Evolutionary conservation across 1,140 invertebrate genomes (phyloP).

Genomic region (Calliopsis andreniformis): DNA sequence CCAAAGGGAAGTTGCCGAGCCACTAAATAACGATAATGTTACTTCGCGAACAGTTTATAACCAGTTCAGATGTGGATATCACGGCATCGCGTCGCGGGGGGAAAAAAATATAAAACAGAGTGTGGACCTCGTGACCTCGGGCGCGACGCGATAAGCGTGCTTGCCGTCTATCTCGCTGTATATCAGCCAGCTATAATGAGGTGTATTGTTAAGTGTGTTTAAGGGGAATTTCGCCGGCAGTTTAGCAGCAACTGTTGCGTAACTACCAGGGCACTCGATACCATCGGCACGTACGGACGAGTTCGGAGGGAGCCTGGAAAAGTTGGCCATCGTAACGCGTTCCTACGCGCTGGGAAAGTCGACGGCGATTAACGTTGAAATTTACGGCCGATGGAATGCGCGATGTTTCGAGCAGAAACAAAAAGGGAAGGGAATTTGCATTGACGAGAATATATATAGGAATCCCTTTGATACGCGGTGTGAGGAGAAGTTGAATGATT

Average conservation of each 20-base stretch:
- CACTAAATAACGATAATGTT: slow-evolving; percentile 63
- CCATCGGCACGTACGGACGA: slow-evolving; percentile 11
- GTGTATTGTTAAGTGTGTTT: slow-evolving; percentile 18
- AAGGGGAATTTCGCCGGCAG: slow-evolving; percentile 16
- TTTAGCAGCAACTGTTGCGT: slow-evolving; percentile 30
- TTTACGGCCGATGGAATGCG: background rate
- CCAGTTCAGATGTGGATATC: slow-evolving; percentile 42
- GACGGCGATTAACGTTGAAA: slow-evolving; percentile 16
- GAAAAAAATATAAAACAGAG: slow-evolving; percentile 28
- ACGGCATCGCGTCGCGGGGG: background rate
- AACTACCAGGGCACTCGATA: slow-evolving; percentile 17
- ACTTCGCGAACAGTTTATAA: slow-evolving; percentile 37
- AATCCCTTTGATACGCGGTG: no score
- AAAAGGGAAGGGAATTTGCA: background rate
- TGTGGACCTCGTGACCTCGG: background rate
- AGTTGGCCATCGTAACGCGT: background rate
- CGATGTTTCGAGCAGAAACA: background rate
- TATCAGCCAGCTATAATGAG: slow-evolving; percentile 40
- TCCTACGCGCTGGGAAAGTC: background rate
- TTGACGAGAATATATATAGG: background rate
- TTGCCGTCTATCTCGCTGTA: slow-evolving; percentile 41
- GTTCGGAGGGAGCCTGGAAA: background rate
- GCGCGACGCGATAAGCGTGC: slow-evolving; percentile 48
- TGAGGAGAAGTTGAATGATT: no score
- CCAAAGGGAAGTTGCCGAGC: slow-evolving; percentile 31